Evolutionary conservation across 1,140 invertebrate species (phyloP).

Genomic region (Phymastichus coffea): DNA sequence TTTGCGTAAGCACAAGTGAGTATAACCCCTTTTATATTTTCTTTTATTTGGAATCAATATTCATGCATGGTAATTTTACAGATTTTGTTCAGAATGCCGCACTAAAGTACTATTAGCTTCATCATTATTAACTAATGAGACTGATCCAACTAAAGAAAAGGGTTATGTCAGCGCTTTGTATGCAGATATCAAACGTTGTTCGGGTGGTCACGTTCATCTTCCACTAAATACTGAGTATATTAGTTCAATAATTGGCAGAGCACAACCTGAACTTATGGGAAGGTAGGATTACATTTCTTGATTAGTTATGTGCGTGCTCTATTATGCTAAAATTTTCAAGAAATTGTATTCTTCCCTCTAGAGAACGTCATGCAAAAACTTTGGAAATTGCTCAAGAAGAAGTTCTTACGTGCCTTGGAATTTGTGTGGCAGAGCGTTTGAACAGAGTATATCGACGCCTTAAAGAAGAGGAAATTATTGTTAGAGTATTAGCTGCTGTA

Average conservation of each 20-base stretch:
- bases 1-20: conserved; percentile 79
- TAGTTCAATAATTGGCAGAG: conserved; percentile 79
- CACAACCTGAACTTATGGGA: conserved; percentile 85
- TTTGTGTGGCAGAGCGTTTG: conserved; percentile 86
- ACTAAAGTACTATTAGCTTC: conserved; percentile 87
- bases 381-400: conserved; percentile 94
- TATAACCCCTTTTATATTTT: background rate
- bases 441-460: conserved; percentile 82
- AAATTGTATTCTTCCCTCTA: no score
- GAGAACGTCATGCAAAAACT: conserved; percentile 91
- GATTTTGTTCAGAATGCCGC: conserved; percentile 89
- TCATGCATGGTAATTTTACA: no score
- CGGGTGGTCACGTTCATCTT: conserved; percentile 84
- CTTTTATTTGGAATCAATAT: background rate
- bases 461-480: conserved; percentile 86
- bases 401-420: conserved; percentile 88
- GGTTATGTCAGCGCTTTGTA: conserved; percentile 85
- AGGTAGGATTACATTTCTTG: conserved; percentile 53
- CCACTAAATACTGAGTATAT: conserved; percentile 85
- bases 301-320: no score
- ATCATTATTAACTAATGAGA: conserved; percentile 81
- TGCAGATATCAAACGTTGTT: conserved; percentile 80
- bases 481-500: conserved; percentile 85
- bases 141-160: conserved; percentile 81
- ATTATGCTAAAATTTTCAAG: no score